Conservation (phyloP, 92 coral and sea anemone species). For the Umimayanthus kanabou region DNA sequence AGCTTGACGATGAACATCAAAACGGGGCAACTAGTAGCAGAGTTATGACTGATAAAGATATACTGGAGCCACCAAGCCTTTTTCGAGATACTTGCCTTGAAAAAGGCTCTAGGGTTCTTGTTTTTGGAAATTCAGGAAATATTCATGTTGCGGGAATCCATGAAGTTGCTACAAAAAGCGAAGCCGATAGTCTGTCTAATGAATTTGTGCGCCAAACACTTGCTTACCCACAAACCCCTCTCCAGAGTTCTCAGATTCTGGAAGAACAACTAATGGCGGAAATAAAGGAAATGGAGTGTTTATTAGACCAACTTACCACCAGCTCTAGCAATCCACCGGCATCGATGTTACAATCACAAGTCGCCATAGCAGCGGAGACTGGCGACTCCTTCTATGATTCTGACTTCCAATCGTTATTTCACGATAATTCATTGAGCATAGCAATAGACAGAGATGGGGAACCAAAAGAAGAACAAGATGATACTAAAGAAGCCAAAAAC, state of each 20-base stretch:
- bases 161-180: no score
- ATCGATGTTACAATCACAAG: neutral
- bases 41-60: neutral
- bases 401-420: neutral
- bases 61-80: neutral
- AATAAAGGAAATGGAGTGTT: neutral
- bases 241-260: neutral
- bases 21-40: neutral
- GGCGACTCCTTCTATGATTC: neutral
- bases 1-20: neutral
- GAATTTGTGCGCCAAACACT: no score
- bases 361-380: neutral
- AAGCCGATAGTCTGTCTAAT: neutral
- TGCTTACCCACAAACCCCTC: neutral
- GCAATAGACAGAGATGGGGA: neutral
- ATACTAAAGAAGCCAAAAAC: no score
- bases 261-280: neutral
- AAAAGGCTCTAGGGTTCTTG: neutral
- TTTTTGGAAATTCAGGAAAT: neutral
- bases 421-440: neutral
- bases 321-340: neutral
- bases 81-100: neutral
- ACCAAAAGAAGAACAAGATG: no score
- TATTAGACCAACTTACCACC: neutral
- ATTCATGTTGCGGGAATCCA: neutral